phyloP scores from a whole-genome alignment of 2,888 invertebrate genomes.

The Cryptophagus acutangulus region DNA sequence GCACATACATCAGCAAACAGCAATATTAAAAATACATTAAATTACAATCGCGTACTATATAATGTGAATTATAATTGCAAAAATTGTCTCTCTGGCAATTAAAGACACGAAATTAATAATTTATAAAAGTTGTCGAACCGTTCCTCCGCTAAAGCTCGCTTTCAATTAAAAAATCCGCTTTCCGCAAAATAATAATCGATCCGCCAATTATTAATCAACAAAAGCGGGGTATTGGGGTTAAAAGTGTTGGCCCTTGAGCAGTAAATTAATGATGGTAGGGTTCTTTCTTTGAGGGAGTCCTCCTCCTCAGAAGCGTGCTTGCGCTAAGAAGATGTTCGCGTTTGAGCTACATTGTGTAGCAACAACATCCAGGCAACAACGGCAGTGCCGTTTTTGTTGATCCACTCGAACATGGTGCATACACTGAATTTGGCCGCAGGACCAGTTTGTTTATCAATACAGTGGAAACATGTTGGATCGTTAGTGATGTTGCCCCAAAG shows the following conservation, averaged over 20 bases:
- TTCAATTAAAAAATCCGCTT: too few species aligned
- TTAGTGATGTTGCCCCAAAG: constrained; percentile 35
- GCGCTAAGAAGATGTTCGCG: constrained; percentile 43
- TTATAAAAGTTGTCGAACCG: too few species aligned
- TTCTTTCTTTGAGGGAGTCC: constrained; percentile 38
- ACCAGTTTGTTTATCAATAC: constrained; percentile 43
- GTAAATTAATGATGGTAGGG: constrained; percentile 45
- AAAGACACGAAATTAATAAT: too few species aligned
- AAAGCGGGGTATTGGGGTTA: too few species aligned
- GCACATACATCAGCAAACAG: too few species aligned
- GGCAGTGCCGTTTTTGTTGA: constrained; percentile 40
- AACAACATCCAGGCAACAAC: constrained; percentile 40
- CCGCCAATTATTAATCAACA: too few species aligned
- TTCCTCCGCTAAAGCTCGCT: too few species aligned
- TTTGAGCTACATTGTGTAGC: constrained; percentile 43
- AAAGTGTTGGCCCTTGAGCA: constrained; percentile 38
- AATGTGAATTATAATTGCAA: too few species aligned
- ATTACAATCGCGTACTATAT: too few species aligned
- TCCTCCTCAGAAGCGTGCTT: constrained; percentile 17
- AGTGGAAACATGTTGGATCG: constrained; percentile 37
- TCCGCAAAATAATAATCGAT: too few species aligned
- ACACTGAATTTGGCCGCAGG: constrained; percentile 42
- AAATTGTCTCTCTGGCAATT: too few species aligned
- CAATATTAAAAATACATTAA: too few species aligned
- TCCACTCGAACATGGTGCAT: constrained; percentile 36